phyloP scores from a whole-genome alignment of 64 coral and sea anemone species.

The Catalaphyllia jardinei region DNA sequence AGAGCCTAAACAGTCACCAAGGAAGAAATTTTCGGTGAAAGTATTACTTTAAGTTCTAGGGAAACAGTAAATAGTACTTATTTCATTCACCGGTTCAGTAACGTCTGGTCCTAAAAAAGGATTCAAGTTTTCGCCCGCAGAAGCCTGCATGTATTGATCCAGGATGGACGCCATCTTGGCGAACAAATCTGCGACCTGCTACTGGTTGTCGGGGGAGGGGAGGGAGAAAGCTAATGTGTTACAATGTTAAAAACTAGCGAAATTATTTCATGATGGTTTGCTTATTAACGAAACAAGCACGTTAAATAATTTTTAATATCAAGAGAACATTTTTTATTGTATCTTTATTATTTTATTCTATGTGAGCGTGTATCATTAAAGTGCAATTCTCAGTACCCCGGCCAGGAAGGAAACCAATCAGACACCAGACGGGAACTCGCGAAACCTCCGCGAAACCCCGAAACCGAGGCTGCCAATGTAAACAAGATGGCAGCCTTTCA shows the following conservation, averaged over 20 bases:
- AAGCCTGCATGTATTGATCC: conserved; percentile 85
- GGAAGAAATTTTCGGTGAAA: background rate
- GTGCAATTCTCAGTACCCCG: background rate
- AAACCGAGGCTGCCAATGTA: conserved; percentile 32
- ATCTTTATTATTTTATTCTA: background rate
- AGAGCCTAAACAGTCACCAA: no score
- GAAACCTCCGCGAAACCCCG: background rate
- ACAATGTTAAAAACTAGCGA: no score
- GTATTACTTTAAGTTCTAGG: background rate
- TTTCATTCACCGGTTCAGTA: conserved; percentile 74
- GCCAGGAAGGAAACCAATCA: background rate
- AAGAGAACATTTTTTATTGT: background rate
- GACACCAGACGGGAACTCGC: background rate
- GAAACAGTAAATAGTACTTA: no score
- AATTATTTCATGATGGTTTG: no score
- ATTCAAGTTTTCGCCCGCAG: conserved; percentile 56
- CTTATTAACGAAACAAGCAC: no score
- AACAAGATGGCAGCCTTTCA: conserved; percentile 55
- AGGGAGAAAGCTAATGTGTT: background rate
- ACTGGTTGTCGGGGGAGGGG: background rate
- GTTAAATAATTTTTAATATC: no score
- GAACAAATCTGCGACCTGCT: no score
- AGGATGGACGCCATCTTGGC: conserved; percentile 96
- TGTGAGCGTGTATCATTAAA: background rate
- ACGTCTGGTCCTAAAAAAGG: conserved; percentile 71